Percentiles rank a stretch among this genome's conserved stretches.
Evolutionary conservation across 2,797 vertebrate genomes (phyloP).

Genomic region (Sphenopsis melanotis): DNA sequence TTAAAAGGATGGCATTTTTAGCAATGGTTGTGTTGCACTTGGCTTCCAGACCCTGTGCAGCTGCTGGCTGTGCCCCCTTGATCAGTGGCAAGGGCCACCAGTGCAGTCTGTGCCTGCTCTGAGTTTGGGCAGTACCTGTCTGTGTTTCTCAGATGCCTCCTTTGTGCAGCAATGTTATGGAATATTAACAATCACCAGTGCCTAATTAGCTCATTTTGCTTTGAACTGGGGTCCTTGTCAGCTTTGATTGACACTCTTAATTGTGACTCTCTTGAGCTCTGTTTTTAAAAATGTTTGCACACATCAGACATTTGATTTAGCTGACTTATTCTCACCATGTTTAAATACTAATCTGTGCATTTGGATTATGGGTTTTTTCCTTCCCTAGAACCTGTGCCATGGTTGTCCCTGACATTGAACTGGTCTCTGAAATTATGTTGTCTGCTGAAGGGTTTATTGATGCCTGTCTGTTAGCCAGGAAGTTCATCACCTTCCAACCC

Average conservation of each 20-base stretch:
- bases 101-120: not conserved
- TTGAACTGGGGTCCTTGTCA: conserved; percentile 36
- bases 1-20: not conserved
- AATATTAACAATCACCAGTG: conserved; percentile 8
- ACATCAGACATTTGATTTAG: conserved; percentile 18
- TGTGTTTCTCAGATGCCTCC: not conserved
- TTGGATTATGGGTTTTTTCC: not conserved
- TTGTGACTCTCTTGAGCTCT: conserved; percentile 27
- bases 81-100: rapidly evolving
- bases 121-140: not conserved
- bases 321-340: not conserved
- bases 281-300: conserved; percentile 38
- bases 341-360: conserved; percentile 5
- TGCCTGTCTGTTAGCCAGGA: conserved; percentile 76
- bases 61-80: not conserved
- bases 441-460: conserved; percentile 83
- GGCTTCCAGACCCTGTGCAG: not conserved
- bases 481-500: conserved; percentile 81
- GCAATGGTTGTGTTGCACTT: not conserved
- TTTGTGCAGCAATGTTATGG: not conserved
- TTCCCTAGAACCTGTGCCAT: conserved; percentile 80
- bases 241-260: conserved; percentile 54
- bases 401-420: conserved; percentile 83
- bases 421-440: conserved; percentile 88
- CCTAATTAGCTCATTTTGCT: conserved; percentile 30